Evolutionary conservation across 2,888 invertebrate genomes (phyloP).

Genomic region (Trichopria drosophilae): DNA sequence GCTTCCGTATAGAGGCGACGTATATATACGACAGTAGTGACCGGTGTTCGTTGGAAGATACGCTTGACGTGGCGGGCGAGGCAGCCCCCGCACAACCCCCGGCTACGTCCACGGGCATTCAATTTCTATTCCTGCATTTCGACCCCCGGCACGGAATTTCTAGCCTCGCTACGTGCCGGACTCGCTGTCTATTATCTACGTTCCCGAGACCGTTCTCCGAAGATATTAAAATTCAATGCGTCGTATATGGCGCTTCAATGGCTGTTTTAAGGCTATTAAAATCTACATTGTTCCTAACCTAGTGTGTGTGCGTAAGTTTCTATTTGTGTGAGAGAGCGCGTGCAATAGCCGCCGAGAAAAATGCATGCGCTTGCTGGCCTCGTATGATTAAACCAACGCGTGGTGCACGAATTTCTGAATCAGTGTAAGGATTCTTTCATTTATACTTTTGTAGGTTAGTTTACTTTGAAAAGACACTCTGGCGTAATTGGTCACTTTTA

Average conservation of each 20-base stretch:
- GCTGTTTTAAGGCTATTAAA: slow-evolving; percentile 6
- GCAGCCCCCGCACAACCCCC: slow-evolving; percentile 16
- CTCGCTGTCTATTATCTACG: slow-evolving; percentile 16
- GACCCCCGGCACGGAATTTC: slow-evolving; percentile 34
- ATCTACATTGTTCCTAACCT: too few relatives aligned
- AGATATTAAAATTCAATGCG: slow-evolving; percentile 23
- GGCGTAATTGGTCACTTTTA: too few relatives aligned
- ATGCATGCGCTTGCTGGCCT: too few relatives aligned
- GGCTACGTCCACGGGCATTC: slow-evolving; percentile 37
- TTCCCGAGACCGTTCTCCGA: background rate
- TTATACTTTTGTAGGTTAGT: too few relatives aligned
- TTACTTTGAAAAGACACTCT: too few relatives aligned
- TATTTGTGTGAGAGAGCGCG: too few relatives aligned
- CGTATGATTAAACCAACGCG: too few relatives aligned
- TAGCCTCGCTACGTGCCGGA: slow-evolving; percentile 12
- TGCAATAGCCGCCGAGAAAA: too few relatives aligned
- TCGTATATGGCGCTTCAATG: slow-evolving; percentile 5
- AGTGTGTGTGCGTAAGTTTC: too few relatives aligned
- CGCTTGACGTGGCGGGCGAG: slow-evolving; percentile 50
- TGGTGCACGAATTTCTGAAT: too few relatives aligned
- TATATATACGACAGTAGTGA: slow-evolving; percentile 42
- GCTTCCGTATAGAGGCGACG: slow-evolving; percentile 39
- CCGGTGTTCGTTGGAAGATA: slow-evolving; percentile 55
- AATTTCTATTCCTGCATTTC: slow-evolving; percentile 47
- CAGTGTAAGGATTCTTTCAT: too few relatives aligned